These are phyloP conservation scores for Pimephales promelas DNA, from an alignment of 2,113 vertebrate species.

Conservation along the genomic window DNA sequence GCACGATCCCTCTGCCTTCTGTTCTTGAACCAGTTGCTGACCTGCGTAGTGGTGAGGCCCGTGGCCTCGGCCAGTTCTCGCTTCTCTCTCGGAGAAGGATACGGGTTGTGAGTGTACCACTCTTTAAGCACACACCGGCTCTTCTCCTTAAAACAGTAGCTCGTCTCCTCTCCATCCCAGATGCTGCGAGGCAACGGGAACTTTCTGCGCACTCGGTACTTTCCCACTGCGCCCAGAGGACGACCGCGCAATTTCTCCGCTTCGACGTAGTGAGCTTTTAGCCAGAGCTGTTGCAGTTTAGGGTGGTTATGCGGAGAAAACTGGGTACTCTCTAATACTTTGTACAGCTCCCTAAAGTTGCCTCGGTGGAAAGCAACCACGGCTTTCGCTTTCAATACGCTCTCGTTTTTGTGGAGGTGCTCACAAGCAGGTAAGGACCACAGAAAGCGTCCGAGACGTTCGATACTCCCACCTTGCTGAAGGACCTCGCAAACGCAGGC, in stretches of 20 bases:
- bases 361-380: conserved; percentile 90
- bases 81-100: conserved; percentile 92
- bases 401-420: conserved; percentile 92
- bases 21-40: conserved; percentile 98
- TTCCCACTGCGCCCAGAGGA: conserved; percentile 89
- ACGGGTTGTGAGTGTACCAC: conserved; percentile 93
- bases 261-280: conserved; percentile 91
- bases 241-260: conserved; percentile 90
- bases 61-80: conserved; percentile 90
- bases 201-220: conserved; percentile 90
- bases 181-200: conserved; percentile 89
- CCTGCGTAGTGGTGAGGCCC: conserved; percentile 91
- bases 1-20: conserved; percentile 88
- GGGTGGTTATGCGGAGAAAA: conserved; percentile 90
- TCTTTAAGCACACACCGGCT: conserved; percentile 87
- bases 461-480: conserved; percentile 91
- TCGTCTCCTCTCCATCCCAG: conserved; percentile 93
- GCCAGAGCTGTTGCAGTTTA: conserved; percentile 91
- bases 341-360: conserved; percentile 91
- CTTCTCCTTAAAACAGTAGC: conserved; percentile 94
- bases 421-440: conserved; percentile 92
- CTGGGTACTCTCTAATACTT: conserved; percentile 90
- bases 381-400: conserved; percentile 89
- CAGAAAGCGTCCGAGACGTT: conserved; percentile 88
- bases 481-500: conserved; percentile 91